A percentile compares a stretch with the other conserved stretches of the same genome.
phyloP scores from a whole-genome alignment of 2,797 vertebrate species.

The Phyllotis vaccarum region DNA sequence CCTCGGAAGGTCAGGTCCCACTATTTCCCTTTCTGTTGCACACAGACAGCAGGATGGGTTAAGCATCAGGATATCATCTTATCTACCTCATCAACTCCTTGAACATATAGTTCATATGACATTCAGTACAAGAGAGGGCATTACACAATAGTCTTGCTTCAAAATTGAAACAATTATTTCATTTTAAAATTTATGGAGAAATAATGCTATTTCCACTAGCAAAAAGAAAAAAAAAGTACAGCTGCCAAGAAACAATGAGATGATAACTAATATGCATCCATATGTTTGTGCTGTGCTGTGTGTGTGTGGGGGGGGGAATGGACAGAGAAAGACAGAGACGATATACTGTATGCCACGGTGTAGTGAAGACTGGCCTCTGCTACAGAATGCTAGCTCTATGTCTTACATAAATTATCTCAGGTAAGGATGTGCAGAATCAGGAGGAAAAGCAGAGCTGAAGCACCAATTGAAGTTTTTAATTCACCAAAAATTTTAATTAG shows the following conservation, averaged over 20 bases:
- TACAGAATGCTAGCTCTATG: neutral
- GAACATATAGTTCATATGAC: neutral
- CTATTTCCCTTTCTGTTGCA: neutral
- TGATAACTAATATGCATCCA: neutral
- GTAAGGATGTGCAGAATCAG: neutral
- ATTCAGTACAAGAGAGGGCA: neutral
- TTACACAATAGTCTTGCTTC: slow-evolving; percentile 27
- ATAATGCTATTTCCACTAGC: slow-evolving; percentile 17
- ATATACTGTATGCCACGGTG: neutral
- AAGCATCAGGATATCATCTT: neutral
- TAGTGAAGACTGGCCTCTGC: neutral
- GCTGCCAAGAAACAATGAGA: neutral
- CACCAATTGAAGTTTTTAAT: neutral
- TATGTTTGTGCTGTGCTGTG: neutral
- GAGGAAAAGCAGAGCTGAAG: neutral
- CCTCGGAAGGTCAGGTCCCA: neutral
- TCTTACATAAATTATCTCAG: neutral
- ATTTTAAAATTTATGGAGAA: slow-evolving; percentile 19
- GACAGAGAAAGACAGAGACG: neutral
- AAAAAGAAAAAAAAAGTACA: neutral
- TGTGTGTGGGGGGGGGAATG: neutral
- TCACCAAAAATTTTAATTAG: neutral
- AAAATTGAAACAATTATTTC: neutral
- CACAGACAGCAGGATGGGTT: neutral
- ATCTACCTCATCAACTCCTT: neutral